Evolutionary conservation across 1,140 invertebrate species (phyloP), one percentile per base, ranked within the genome.

Genomic region (Proales similis): DNA sequence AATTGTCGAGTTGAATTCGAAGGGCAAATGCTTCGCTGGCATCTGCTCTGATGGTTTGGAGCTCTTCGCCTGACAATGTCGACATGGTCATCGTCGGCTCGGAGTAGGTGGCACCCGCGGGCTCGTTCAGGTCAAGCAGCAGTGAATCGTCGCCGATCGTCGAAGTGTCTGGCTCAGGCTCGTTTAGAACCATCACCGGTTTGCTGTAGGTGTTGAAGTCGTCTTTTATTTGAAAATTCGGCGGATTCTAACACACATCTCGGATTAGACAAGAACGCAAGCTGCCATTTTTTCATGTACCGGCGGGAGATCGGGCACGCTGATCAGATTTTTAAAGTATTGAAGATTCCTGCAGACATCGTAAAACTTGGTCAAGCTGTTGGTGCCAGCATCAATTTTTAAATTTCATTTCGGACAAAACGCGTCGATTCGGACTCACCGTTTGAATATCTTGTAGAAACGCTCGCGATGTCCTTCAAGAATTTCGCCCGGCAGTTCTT

Each of bases 281-380:
- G n/a, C n/a, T 48, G 20, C 20, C 11, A 60, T 61, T 63, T 51
- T 24, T 33, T 14, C 27, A 67, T 68, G 76, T 79, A 88, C 86
- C 71, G 91, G 86, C 11, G 92, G 92, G 68, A 98, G 78, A 17
- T 84, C 80, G 9, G 93, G 92, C 67, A 98, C 85, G 60, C 88
- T 86, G 63, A 98, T 90, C 36, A 98, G 79, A 73, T 90, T 87
- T 72, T 91, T 89, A 74, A 97, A 98, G 79, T 97, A 98, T 74
- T 98, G 94, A 67, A 98, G 80, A 69, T 86, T 92, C 69, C 85
- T 85, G 4, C 91, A 86, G 67, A 85, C 88, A 67, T 87, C 83
- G 74, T 97, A 99, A 78, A 98, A 97, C 66, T 84, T 82, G 72
- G 90, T 88, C 27, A 96, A 77, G 67, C 77, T 78, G 66, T 24